A percentile compares a stretch with the other conserved stretches of the same genome.
Evolutionary conservation across 1,140 invertebrate species (phyloP).

Genomic region (Rhyzopertha dominica): DNA sequence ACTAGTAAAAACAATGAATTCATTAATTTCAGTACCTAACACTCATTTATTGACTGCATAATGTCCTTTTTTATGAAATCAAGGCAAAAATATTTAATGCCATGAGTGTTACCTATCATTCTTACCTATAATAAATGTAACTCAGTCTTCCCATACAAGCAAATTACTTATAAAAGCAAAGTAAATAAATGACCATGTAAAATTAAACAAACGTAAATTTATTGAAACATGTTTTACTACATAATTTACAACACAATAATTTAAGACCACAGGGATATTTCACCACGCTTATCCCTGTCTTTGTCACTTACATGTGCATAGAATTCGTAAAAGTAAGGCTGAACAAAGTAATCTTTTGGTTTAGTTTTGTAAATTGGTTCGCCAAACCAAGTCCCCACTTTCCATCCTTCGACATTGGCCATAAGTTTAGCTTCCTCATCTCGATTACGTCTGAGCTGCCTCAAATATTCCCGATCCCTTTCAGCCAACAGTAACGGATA

Average conservation of each 20-base stretch:
- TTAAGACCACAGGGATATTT: constrained; percentile 54
- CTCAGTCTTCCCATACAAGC: too few species aligned
- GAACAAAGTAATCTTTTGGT: constrained; percentile 51
- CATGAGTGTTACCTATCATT: too few species aligned
- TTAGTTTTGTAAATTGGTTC: constrained; percentile 64
- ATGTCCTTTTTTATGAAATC: too few species aligned
- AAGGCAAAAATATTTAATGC: too few species aligned
- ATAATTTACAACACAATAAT: constrained; percentile 3
- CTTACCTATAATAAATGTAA: too few species aligned
- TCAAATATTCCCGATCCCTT: constrained; percentile 74
- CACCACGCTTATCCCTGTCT: constrained; percentile 49
- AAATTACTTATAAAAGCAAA: too few species aligned
- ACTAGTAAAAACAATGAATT: too few species aligned
- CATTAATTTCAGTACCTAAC: too few species aligned
- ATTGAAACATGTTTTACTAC: not conserved
- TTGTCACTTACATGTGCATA: constrained; percentile 57
- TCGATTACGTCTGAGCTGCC: constrained; percentile 71
- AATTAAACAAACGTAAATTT: constrained; percentile 7
- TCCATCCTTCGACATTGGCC: constrained; percentile 84
- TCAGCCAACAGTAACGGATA: constrained; percentile 74
- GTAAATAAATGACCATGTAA: too few species aligned
- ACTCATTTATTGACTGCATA: too few species aligned
- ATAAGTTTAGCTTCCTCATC: constrained; percentile 82
- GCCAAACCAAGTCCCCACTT: constrained; percentile 80
- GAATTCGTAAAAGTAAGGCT: constrained; percentile 63